Evolutionary conservation across 2,113 vertebrate genomes (phyloP).

Genomic region (Alexandromys fortis): DNA sequence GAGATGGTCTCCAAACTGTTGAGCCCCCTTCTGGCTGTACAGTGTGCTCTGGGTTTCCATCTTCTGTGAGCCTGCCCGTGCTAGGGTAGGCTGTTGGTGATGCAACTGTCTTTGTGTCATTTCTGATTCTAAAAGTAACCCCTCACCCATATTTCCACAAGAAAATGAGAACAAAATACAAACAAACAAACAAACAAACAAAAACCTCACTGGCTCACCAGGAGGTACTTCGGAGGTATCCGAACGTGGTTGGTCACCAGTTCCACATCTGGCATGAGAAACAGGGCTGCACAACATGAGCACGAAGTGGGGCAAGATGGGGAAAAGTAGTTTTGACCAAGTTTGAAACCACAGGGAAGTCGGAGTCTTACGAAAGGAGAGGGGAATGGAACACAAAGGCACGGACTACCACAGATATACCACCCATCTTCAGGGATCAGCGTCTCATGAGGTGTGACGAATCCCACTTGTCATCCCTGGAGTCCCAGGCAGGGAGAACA

Average conservation of each 20-base stretch:
- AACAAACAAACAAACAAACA: neutral
- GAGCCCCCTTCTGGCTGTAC: neutral
- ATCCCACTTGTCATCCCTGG: neutral
- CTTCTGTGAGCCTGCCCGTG: neutral
- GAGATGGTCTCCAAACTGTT: neutral
- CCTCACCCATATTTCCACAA: neutral
- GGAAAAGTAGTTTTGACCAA: constrained; percentile 20
- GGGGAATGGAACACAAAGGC: constrained; percentile 2
- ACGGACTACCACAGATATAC: neutral
- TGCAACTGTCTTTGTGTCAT: too few species aligned
- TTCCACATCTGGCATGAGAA: neutral
- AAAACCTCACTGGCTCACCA: neutral
- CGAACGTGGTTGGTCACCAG: neutral
- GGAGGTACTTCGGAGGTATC: neutral
- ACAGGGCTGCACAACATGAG: neutral
- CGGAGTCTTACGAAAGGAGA: neutral
- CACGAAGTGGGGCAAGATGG: constrained; percentile 3
- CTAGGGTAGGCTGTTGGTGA: neutral
- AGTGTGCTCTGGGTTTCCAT: neutral
- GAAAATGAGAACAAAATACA: neutral
- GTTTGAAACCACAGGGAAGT: constrained; percentile 63
- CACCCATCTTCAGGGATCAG: neutral
- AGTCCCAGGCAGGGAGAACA: constrained; percentile 1
- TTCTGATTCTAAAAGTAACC: neutral
- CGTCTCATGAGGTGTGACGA: neutral